Evolutionary conservation across 2,113 vertebrate genomes (phyloP).

Genomic region (Protomyctophum bolini): DNA sequence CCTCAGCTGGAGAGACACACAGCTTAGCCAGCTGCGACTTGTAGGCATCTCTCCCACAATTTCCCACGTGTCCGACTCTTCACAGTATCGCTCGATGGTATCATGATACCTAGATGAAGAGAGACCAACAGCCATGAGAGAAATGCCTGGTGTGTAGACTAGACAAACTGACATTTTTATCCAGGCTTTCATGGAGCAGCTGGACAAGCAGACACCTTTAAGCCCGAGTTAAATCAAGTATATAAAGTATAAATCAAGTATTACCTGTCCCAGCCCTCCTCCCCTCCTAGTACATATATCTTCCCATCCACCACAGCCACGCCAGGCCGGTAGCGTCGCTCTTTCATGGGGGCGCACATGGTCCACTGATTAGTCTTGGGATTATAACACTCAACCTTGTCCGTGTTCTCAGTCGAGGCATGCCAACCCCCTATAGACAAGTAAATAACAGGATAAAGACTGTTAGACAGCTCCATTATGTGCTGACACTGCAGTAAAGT

Average conservation of each 20-base stretch:
- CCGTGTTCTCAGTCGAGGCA: conserved; percentile 81
- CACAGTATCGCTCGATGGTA: conserved; percentile 82
- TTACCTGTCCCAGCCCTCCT: conserved; percentile 83
- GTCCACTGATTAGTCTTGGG: conserved; percentile 82
- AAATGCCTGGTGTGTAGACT: neutral
- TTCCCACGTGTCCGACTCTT: conserved; percentile 79
- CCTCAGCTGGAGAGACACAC: conserved; percentile 78
- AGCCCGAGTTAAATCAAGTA: no score
- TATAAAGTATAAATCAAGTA: neutral
- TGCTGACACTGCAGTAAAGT: neutral
- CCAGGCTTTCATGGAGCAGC: conserved; percentile 4
- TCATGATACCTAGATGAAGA: conserved; percentile 77
- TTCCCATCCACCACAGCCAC: conserved; percentile 81
- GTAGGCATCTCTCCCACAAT: conserved; percentile 83
- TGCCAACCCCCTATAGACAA: conserved; percentile 79
- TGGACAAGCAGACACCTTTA: no score
- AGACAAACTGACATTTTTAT: neutral
- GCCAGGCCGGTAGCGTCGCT: conserved; percentile 81
- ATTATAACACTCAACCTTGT: conserved; percentile 83
- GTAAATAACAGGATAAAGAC: neutral
- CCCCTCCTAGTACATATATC: conserved; percentile 83
- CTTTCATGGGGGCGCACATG: conserved; percentile 84
- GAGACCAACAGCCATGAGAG: neutral
- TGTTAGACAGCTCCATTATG: neutral
- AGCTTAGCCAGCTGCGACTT: conserved; percentile 84